These are phyloP conservation scores for Anas platyrhynchos DNA, from an alignment of 2,113 vertebrate species.

Conservation along the genomic window DNA sequence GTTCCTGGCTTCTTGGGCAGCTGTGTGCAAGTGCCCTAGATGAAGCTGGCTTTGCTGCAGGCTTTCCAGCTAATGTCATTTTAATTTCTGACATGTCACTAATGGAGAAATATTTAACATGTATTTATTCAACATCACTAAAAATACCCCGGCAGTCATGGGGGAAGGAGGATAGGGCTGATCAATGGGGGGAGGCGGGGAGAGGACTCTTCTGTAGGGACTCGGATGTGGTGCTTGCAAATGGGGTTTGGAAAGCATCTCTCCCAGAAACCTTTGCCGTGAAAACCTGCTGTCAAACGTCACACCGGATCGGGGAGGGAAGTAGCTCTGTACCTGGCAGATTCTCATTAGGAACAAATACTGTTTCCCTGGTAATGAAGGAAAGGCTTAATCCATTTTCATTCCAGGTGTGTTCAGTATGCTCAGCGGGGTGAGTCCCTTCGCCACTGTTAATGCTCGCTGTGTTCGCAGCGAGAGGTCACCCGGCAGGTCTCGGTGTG, in stretches of 20 bases:
- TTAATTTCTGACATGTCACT: conserved; percentile 37
- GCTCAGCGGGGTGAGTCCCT: background rate
- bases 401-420: background rate
- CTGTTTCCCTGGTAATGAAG: background rate
- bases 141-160: background rate
- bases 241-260: background rate
- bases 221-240: background rate
- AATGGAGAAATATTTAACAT: conserved; percentile 30
- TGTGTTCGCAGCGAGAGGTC: background rate
- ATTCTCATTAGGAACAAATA: background rate
- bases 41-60: conserved; percentile 33
- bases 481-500: background rate
- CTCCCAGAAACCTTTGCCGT: background rate
- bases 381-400: conserved; percentile 2
- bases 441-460: background rate
- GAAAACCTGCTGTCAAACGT: conserved; percentile 40
- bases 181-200: background rate
- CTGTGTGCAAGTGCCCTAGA: background rate
- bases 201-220: background rate
- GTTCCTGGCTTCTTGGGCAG: background rate
- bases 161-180: background rate
- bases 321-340: background rate
- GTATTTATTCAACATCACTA: conserved; percentile 37
- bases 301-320: background rate
- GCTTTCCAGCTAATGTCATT: conserved; percentile 29